Evolutionary conservation across 2,797 vertebrate genomes (phyloP).

Genomic region (Liparis tanakae): DNA sequence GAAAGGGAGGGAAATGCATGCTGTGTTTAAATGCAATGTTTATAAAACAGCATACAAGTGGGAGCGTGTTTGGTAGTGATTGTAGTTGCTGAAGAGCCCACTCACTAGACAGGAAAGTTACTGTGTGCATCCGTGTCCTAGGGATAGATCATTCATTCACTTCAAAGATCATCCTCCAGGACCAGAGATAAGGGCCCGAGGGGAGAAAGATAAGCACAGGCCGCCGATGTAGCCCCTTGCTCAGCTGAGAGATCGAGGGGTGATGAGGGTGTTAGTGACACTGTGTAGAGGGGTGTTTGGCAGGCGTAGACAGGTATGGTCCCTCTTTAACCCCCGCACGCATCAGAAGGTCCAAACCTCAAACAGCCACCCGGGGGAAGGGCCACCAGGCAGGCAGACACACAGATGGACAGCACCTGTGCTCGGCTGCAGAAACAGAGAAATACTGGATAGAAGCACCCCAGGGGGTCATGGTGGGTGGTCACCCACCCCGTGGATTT

Average conservation of each 20-base stretch:
- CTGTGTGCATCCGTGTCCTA: constrained; percentile 60
- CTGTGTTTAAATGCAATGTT: constrained; percentile 19
- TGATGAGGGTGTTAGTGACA: constrained; percentile 69
- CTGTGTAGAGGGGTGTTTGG: constrained; percentile 53
- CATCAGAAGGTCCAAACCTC: constrained; percentile 37
- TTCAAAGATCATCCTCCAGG: constrained; percentile 72
- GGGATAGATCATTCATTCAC: constrained; percentile 64
- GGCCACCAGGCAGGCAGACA: constrained; percentile 65
- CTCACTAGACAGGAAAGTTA: constrained; percentile 70
- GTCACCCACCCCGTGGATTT: constrained; percentile 46
- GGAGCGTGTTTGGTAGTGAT: constrained; percentile 22
- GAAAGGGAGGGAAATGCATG: neutral
- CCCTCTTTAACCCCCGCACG: constrained; percentile 38
- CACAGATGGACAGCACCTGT: constrained; percentile 84
- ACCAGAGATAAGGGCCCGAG: constrained; percentile 50
- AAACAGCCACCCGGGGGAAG: constrained; percentile 53
- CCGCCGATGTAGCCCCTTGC: constrained; percentile 51
- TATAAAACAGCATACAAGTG: constrained; percentile 35
- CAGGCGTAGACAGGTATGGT: constrained; percentile 78
- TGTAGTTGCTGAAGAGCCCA: constrained; percentile 34
- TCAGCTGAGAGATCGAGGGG: constrained; percentile 60
- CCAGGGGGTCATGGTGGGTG: constrained; percentile 71
- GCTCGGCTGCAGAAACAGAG: constrained; percentile 53
- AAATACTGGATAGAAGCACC: constrained; percentile 27
- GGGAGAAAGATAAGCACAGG: constrained; percentile 66